Conservation (phyloP, 2,113 vertebrate genomes). For the Micronycteris hirsuta region DNA sequence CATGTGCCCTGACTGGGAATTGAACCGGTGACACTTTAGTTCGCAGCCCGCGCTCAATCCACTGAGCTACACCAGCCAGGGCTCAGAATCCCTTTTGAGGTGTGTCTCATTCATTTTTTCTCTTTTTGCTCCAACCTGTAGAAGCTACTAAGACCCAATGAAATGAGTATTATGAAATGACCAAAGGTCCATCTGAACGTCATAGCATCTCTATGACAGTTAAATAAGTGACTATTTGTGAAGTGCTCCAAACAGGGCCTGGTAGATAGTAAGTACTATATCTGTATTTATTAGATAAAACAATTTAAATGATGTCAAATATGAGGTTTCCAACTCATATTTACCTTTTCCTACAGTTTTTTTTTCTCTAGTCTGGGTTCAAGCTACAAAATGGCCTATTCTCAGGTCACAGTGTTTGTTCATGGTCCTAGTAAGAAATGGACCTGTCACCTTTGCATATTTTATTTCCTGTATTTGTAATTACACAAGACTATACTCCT, state of each 20-base stretch:
- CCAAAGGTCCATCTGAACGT: neutral
- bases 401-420: neutral
- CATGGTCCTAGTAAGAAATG: neutral
- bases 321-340: neutral
- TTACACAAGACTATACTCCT: neutral
- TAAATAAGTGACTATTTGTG: neutral
- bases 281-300: neutral
- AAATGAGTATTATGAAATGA: neutral
- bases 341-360: neutral
- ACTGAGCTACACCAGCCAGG: too few relatives aligned
- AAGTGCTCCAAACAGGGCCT: neutral
- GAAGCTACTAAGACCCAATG: neutral
- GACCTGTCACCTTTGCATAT: neutral
- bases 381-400: neutral
- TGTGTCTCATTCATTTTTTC: neutral
- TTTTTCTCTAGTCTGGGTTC: neutral
- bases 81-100: neutral
- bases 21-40: too few relatives aligned
- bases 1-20: too few relatives aligned
- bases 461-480: neutral
- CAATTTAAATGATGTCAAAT: neutral
- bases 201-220: neutral
- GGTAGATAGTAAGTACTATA: neutral
- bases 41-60: too few relatives aligned
- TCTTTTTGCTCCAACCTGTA: neutral